Conservation (phyloP, 2,797 vertebrate species). For the Catamblyrhynchus diadema region DNA sequence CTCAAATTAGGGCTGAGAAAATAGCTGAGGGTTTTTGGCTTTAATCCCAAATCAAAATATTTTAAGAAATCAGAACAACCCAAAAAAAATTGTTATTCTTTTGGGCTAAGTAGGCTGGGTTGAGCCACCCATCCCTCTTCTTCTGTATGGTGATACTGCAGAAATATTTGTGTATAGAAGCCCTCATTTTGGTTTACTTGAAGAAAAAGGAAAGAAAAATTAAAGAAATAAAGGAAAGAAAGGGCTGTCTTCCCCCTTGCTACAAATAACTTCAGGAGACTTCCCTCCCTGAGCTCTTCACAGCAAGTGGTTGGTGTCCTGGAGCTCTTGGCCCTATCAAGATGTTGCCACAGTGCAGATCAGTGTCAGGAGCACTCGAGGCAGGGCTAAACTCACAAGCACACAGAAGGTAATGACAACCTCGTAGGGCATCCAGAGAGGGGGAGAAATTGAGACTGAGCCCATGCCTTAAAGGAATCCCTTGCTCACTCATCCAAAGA, state of each 20-base stretch:
- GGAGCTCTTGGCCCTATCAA: neutral
- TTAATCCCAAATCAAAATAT: conserved; percentile 42
- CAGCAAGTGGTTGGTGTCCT: neutral
- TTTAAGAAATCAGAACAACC: conserved; percentile 40
- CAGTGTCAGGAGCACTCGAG: neutral
- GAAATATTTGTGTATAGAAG: conserved; percentile 26
- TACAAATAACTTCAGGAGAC: neutral
- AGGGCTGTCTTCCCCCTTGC: neutral
- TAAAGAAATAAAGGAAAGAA: neutral
- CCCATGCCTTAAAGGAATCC: neutral
- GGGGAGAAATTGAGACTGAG: neutral
- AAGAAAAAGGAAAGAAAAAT: neutral
- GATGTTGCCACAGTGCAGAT: neutral
- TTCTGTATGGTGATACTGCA: neutral
- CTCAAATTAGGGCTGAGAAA: neutral
- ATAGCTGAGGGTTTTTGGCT: neutral
- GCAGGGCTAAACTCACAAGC: neutral
- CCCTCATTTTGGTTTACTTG: neutral
- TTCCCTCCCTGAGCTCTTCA: neutral
- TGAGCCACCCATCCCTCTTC: neutral
- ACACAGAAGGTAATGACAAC: neutral
- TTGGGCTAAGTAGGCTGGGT: neutral
- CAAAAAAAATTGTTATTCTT: neutral
- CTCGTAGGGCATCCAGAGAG: neutral
- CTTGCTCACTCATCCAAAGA: neutral